Base-by-base conservation (phyloP, 2,888 invertebrate species). In the Synanthedon vespiformis region DNA sequence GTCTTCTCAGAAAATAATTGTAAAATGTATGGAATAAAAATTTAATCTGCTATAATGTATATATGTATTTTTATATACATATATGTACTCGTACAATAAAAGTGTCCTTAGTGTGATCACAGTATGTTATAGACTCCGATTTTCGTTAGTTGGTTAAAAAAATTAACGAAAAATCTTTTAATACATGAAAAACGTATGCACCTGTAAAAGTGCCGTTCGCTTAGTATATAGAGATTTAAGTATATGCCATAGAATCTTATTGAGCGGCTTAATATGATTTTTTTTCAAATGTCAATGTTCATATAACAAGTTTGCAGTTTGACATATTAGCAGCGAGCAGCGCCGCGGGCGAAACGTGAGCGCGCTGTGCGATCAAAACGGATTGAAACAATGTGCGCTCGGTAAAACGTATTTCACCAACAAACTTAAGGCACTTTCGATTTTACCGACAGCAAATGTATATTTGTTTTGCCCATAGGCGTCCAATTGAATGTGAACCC, bases 291-390 rank as follows among this genome's bases (percentile, higher is more conserved):
- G 48, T 22, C 48, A 48, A 48, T 18, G 12, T 18, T 22, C 48
- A 48, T 48, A 22, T 48, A 54, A 55, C 57, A 54, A 56, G 57
- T 54, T 52, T 27, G 54, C 52, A 56, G 34, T 55, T 55, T 56
- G 55, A 57, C 55, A 49, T 51, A 58, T 57, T 55, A 53, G 51
- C 50, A 49, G 16, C 34, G 5, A 18, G n/a, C 18, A 47, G 22
- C 41, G 55, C 57, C 55, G n/a, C 52, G 40, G 48, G 57, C 55
- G 10, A 52, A 54, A 53, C 56, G 57, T 56, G 57, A 57, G 52
- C 40, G 27, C 14, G 34, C 34, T 34, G 34, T 34, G 34, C 34
- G 51, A 51, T 52, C 48, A 34, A 34, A 34, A 12, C 44, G n/a
- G 44, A 44, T 14, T 13, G 14, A 44, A 44, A 5, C 14, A 11